Percentiles rank a stretch among this genome's conserved stretches.
These are phyloP conservation scores for Gouania willdenowi DNA, from an alignment of 2,797 vertebrate species.

Conservation along the genomic window DNA sequence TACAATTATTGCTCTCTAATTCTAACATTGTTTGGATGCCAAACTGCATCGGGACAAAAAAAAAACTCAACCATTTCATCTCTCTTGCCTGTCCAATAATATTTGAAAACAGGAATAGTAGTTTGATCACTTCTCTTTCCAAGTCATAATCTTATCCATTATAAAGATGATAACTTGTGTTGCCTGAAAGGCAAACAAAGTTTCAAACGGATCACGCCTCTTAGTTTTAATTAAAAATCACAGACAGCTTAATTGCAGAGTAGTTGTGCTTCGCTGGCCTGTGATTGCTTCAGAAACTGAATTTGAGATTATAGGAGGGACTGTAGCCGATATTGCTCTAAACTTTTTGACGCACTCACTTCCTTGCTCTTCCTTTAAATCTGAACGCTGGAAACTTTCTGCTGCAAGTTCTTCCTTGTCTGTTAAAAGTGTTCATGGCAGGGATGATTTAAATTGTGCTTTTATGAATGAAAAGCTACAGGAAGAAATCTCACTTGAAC, in stretches of 20 bases:
- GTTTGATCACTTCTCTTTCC: conserved; percentile 63
- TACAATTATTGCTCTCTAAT: conserved; percentile 71
- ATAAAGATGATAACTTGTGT: conserved; percentile 64
- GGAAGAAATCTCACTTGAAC: conserved; percentile 50
- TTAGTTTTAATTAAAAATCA: conserved; percentile 78
- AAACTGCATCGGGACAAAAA: conserved; percentile 32
- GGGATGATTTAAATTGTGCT: conserved; percentile 35
- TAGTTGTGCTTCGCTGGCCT: conserved; percentile 70
- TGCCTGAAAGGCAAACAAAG: conserved; percentile 77
- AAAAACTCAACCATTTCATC: conserved; percentile 31
- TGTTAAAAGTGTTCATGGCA: conserved; percentile 15
- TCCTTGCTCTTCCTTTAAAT: conserved; percentile 20
- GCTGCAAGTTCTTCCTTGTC: background rate
- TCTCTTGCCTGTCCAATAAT: conserved; percentile 20
- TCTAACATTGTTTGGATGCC: conserved; percentile 64
- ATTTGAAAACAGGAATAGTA: conserved; percentile 45
- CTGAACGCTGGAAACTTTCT: conserved; percentile 45
- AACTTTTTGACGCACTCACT: conserved; percentile 32
- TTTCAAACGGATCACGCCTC: conserved; percentile 69
- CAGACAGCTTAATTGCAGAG: conserved; percentile 73
- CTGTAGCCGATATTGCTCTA: conserved; percentile 45
- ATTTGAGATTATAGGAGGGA: conserved; percentile 48
- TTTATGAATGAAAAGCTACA: conserved; percentile 30
- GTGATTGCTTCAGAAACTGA: conserved; percentile 66
- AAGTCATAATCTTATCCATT: conserved; percentile 60